Percentiles rank a stretch among this genome's conserved stretches.
These are phyloP conservation scores for Caenorhabditis zanzibari DNA, from an alignment of 2,888 invertebrate genomes.

Conservation along the genomic window DNA sequence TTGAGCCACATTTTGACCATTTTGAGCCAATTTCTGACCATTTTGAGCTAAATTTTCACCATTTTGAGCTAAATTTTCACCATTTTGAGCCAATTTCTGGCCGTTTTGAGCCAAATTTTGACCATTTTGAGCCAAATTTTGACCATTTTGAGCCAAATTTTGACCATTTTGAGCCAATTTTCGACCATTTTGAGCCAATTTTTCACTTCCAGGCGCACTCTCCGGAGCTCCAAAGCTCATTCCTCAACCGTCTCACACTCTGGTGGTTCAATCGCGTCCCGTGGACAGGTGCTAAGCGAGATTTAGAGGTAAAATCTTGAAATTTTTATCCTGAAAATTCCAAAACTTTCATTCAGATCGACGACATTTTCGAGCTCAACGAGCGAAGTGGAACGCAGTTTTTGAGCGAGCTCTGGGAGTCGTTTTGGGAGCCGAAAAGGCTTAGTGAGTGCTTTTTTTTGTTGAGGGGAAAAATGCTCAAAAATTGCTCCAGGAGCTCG, in stretches of 20 bases:
- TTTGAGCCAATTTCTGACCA: too few species aligned
- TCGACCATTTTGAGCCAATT: too few species aligned
- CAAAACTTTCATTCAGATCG: constrained; percentile 44
- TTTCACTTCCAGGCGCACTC: constrained; percentile 65
- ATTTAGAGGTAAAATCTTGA: constrained; percentile 68
- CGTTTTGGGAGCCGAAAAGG: constrained; percentile 73
- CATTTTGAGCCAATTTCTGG: too few species aligned
- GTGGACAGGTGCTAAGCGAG: constrained; percentile 74
- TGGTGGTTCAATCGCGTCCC: constrained; percentile 81
- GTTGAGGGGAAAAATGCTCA: too few species aligned
- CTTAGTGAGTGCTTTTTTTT: constrained; percentile 25
- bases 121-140: too few species aligned
- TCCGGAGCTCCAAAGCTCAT: constrained; percentile 77
- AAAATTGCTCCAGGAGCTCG: too few species aligned
- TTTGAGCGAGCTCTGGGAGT: constrained; percentile 75
- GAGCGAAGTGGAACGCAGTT: constrained; percentile 71
- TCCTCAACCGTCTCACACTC: constrained; percentile 76
- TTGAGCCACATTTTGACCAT: too few species aligned
- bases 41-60: too few species aligned
- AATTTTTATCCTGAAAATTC: neutral
- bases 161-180: too few species aligned
- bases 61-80: too few species aligned
- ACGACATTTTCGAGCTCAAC: constrained; percentile 79
- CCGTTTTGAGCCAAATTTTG: too few species aligned
- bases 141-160: too few species aligned